phyloP scores from a whole-genome alignment of 2,888 invertebrate genomes.

The Iphiclides podalirius region DNA sequence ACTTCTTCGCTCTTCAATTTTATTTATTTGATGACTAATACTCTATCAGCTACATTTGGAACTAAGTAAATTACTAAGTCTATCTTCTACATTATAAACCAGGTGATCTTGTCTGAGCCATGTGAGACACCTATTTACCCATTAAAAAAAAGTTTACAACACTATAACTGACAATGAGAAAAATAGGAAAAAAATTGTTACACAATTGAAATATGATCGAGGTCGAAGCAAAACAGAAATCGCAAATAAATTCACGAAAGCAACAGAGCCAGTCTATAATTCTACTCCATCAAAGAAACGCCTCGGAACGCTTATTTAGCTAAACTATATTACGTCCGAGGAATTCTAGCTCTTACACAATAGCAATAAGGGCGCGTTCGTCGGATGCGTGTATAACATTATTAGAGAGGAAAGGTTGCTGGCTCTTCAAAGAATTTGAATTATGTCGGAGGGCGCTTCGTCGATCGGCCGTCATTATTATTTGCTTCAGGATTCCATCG shows the following conservation, averaged over 20 bases:
- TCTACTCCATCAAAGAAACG: slow-evolving; percentile 16
- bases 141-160: too few relatives aligned
- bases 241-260: slow-evolving; percentile 3
- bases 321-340: slow-evolving; percentile 3
- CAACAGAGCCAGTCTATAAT: slow-evolving; percentile 16
- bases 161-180: too few relatives aligned
- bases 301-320: slow-evolving; percentile 18
- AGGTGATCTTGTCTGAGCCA: too few relatives aligned
- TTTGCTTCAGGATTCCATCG: slow-evolving; percentile 21
- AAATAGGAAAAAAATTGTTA: too few relatives aligned
- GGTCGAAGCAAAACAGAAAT: slow-evolving; percentile 13
- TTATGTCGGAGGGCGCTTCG: slow-evolving; percentile 23
- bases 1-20: too few relatives aligned
- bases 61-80: too few relatives aligned
- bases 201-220: too few relatives aligned
- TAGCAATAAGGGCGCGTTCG: slow-evolving; percentile 11
- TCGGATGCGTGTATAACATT: slow-evolving; percentile 12
- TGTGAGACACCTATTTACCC: too few relatives aligned
- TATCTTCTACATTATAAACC: too few relatives aligned
- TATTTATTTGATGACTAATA: too few relatives aligned
- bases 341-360: slow-evolving; percentile 9
- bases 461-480: slow-evolving; percentile 24
- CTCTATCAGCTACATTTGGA: too few relatives aligned
- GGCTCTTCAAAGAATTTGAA: slow-evolving; percentile 23
- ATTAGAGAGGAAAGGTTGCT: slow-evolving; percentile 17